phyloP scores from a whole-genome alignment of 1,140 invertebrate species.

The Lysiphlebus fabarum region DNA sequence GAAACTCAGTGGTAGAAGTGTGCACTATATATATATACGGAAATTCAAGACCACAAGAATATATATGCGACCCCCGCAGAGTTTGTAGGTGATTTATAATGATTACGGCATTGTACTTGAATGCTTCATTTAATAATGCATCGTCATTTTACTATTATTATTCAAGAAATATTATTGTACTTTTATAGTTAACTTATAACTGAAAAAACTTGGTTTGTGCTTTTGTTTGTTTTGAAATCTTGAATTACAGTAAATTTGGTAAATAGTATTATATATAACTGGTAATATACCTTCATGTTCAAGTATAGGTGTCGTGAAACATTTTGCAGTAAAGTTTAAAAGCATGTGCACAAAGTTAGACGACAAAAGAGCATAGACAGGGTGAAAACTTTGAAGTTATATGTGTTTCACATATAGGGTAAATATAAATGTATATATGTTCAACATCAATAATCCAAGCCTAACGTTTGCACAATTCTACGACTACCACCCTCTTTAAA shows the following conservation, averaged over 20 bases:
- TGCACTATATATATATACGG: conserved; percentile 6
- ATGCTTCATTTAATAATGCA: conserved; percentile 44
- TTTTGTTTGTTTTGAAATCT: neutral
- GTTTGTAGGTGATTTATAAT: conserved; percentile 40
- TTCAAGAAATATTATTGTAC: conserved; percentile 12
- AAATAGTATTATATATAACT: neutral
- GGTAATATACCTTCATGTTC: no score
- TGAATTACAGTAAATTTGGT: conserved; percentile 1
- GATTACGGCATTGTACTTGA: conserved; percentile 41
- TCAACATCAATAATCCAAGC: conserved; percentile 14
- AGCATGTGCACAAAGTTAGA: neutral
- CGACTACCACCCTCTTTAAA: neutral
- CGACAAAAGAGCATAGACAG: conserved; percentile 11
- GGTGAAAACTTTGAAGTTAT: conserved; percentile 6
- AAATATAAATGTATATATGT: conserved; percentile 5
- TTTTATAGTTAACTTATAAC: no score
- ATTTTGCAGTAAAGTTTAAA: neutral
- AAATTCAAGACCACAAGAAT: no score
- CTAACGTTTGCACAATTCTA: conserved; percentile 11
- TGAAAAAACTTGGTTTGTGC: conserved; percentile 17
- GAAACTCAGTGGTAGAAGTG: conserved; percentile 13
- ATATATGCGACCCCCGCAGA: neutral
- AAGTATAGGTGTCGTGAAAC: neutral
- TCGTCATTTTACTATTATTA: conserved; percentile 31
- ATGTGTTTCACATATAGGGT: neutral